A percentile compares a stretch with the other conserved stretches of the same genome.
Evolutionary conservation across 1,140 invertebrate species (phyloP).

Genomic region (Spodoptera litura): DNA sequence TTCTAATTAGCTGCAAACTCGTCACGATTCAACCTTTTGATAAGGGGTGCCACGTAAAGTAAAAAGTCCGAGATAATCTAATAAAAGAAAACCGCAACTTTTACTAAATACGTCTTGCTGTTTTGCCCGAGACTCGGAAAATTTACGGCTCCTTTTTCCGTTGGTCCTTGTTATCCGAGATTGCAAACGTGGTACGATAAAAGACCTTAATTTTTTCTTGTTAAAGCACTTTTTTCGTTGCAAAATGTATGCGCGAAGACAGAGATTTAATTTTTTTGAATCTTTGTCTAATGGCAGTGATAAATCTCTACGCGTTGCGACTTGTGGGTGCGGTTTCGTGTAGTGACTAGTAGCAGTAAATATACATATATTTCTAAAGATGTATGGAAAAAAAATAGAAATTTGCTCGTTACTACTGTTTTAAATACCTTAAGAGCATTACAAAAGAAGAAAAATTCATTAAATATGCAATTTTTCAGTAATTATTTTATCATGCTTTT

Average conservation of each 20-base stretch:
- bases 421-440: no score
- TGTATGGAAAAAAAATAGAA: background rate
- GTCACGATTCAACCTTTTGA: background rate
- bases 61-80: slow-evolving; percentile 18
- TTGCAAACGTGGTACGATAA: slow-evolving; percentile 42
- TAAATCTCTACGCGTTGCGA: slow-evolving; percentile 6
- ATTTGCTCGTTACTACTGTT: no score
- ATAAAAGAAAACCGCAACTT: slow-evolving; percentile 13
- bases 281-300: slow-evolving; percentile 22
- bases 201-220: slow-evolving; percentile 37
- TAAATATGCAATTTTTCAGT: no score
- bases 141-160: slow-evolving; percentile 45
- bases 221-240: slow-evolving; percentile 32
- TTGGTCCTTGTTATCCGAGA: slow-evolving; percentile 34
- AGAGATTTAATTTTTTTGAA: slow-evolving; percentile 36
- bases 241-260: slow-evolving; percentile 22
- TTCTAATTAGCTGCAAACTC: slow-evolving; percentile 8
- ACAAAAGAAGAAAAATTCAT: no score
- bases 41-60: slow-evolving; percentile 1
- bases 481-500: no score
- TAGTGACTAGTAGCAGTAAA: background rate
- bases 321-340: slow-evolving; percentile 3
- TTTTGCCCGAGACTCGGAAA: slow-evolving; percentile 19
- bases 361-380: no score
- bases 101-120: slow-evolving; percentile 13